Conservation (phyloP, 2,797 vertebrate genomes). For the Chromobotia macracanthus region DNA sequence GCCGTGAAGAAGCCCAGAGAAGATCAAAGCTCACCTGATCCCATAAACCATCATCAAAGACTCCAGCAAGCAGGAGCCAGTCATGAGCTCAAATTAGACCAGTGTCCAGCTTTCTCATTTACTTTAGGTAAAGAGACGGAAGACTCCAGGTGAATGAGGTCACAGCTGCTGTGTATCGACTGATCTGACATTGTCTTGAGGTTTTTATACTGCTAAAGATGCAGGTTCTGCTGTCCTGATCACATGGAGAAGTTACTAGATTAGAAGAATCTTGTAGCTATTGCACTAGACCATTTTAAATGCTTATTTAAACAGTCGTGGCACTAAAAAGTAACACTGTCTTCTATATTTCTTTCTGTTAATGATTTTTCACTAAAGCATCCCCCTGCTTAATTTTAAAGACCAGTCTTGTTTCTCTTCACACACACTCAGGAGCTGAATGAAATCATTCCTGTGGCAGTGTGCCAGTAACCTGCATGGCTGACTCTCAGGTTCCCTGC, state of each 20-base stretch:
- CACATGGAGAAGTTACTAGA: neutral
- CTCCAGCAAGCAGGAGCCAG: constrained; percentile 46
- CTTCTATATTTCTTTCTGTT: neutral
- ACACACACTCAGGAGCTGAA: constrained; percentile 17
- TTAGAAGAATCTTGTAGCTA: neutral
- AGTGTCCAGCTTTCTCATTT: constrained; percentile 19
- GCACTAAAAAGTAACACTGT: too few species aligned
- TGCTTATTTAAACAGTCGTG: too few species aligned
- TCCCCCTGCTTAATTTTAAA: constrained; percentile 44
- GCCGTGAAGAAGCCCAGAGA: constrained; percentile 44
- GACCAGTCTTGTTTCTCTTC: neutral
- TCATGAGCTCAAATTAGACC: constrained; percentile 63
- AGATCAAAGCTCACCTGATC: constrained; percentile 64
- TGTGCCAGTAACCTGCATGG: neutral
- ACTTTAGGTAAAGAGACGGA: constrained; percentile 42
- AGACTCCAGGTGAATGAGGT: constrained; percentile 51
- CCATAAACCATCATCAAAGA: constrained; percentile 66
- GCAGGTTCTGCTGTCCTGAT: constrained; percentile 25
- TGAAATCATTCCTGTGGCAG: neutral
- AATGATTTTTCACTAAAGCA: neutral
- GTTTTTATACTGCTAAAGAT: neutral
- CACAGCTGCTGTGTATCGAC: constrained; percentile 32
- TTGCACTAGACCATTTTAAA: neutral
- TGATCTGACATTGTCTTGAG: neutral
- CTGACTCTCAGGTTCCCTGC: neutral